Base-by-base conservation (phyloP, 2,888 invertebrate genomes). In the Scelioninae gen. 1 region DNA sequence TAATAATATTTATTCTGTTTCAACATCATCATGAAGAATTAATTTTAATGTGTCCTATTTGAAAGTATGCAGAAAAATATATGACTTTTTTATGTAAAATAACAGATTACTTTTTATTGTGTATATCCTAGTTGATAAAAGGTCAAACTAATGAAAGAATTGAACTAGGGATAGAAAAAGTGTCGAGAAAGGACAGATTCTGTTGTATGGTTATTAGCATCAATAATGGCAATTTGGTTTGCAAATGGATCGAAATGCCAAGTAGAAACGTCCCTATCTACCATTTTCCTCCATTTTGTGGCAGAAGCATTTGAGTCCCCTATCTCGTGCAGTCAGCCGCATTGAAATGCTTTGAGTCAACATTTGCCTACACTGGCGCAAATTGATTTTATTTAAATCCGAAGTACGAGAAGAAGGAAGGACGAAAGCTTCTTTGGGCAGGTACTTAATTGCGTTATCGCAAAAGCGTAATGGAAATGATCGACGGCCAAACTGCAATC, bases 201-300 rank as follows among this genome's bases (percentile, higher is more conserved):
- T 86, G 88, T 88, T 90, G 90, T 91, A 90, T 89, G 89, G 90
- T 91, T 91, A 91, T 91, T 91, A 91, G 91, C 91, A 91, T 91
- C 90, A 91, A 91, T 91, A 91, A 91, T 91, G 90, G 90, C 91
- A 91, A 91, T 91, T 91, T 91, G 91, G 91, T 90, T 91, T 91
- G 91, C 90, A 91, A 91, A 91, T 91, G 87, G 85, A 79, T 89
- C 85, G 87, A 87, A 88, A 88, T 88, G 88, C 86, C 87, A 86
- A 87, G 87, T 87, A 87, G 88, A 88, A 84, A 87, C 87, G 89
- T 89, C 89, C 87, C 90, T 89, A 89, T 87, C 89, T 90, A 90
- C 89, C 89, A 91, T 91, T 91, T 91, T 90, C 89, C 90, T 89
- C 88, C 87, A 91, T 91, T 91, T 91, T 88, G 89, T 84, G 87